phyloP scores from a whole-genome alignment of 2,888 invertebrate genomes.

The Idaea aversata region DNA sequence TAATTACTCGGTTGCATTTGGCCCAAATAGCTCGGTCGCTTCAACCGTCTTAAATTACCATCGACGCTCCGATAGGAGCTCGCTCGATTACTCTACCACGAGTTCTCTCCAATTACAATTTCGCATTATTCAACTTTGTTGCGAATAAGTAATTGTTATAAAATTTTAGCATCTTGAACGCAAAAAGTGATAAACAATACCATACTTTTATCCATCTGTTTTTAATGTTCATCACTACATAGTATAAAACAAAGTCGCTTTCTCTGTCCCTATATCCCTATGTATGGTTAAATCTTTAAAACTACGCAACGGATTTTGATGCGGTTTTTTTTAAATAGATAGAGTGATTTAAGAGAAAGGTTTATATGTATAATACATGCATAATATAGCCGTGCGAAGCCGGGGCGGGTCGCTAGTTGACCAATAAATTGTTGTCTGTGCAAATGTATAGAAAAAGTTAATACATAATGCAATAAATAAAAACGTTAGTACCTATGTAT shows the following conservation, averaged over 20 bases:
- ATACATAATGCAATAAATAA: neutral
- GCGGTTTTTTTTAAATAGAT: no score
- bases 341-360: no score
- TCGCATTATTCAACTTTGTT: neutral
- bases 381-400: no score
- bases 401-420: no score
- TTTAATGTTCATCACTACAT: neutral
- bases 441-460: no score
- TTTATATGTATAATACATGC: no score
- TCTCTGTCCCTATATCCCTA: no score
- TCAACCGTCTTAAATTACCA: conserved; percentile 70
- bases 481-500: neutral
- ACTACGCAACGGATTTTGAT: no score
- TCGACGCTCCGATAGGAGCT: conserved; percentile 51
- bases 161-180: neutral
- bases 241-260: no score
- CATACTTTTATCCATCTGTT: neutral
- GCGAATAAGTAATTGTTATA: neutral
- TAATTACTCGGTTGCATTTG: conserved; percentile 79
- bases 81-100: conserved; percentile 45
- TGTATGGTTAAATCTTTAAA: no score
- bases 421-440: no score
- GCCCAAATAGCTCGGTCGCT: conserved; percentile 71
- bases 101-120: conserved; percentile 12
- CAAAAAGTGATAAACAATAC: neutral